Conservation (phyloP, 2,113 vertebrate genomes). For the western clawed frog (Xenopus tropicalis) region UCB_Xtro_10.0 CM004445.2:70405001-70405500, state of each 20-base stretch:
- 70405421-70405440: slow-evolving; percentile 83
- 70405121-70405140: slow-evolving; percentile 34
- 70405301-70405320: slow-evolving; percentile 71
- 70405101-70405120: background rate
- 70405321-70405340: slow-evolving; percentile 22
- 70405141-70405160: slow-evolving; percentile 76
- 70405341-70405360: slow-evolving; percentile 64
- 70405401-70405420: slow-evolving; percentile 84
- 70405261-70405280: slow-evolving; percentile 70
- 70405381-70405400: slow-evolving; percentile 75
- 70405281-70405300: slow-evolving; percentile 74
- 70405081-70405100: background rate
- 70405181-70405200: slow-evolving; percentile 78
- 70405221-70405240: slow-evolving; percentile 81
- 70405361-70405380: slow-evolving; percentile 60
- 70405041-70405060: too few relatives aligned
- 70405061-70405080: too few relatives aligned
- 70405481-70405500: slow-evolving; percentile 46
- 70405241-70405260: slow-evolving; percentile 86
- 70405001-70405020: too few relatives aligned
- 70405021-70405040: too few relatives aligned
- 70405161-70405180: slow-evolving; percentile 76
- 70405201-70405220: slow-evolving; percentile 85
- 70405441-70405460: slow-evolving; percentile 66
- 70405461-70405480: background rate